These are phyloP conservation scores for Chlamydotis undulata DNA, from an alignment of 2,113 vertebrate species.

Conservation along the genomic window DNA sequence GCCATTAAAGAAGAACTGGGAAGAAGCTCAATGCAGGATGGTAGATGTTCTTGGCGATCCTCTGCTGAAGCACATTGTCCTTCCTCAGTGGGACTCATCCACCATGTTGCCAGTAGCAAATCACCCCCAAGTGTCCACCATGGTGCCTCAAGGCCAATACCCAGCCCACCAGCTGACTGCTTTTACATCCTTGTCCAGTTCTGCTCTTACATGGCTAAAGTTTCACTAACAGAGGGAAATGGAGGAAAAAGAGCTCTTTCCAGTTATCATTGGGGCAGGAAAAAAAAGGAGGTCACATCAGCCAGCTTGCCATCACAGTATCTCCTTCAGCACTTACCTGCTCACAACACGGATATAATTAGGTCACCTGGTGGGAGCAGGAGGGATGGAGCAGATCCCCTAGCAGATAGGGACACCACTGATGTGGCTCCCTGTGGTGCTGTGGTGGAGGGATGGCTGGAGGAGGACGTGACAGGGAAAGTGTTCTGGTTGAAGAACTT, in stretches of 20 bases:
- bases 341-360: neutral
- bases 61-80: neutral
- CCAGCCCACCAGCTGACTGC: neutral
- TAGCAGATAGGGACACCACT: rapidly evolving
- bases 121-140: neutral
- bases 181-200: neutral
- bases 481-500: neutral
- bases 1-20: neutral
- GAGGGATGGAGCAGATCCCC: neutral
- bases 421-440: neutral
- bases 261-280: neutral
- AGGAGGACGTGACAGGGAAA: neutral
- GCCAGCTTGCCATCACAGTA: neutral
- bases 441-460: neutral
- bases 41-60: neutral
- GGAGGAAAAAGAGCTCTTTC: neutral
- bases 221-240: neutral
- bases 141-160: neutral
- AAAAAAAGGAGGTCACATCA: neutral
- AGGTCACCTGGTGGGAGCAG: neutral
- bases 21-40: neutral
- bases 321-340: neutral
- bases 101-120: neutral
- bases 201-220: neutral
- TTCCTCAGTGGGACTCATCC: neutral